Conservation (phyloP, 2,888 invertebrate genomes). For the Sarcophaga rosellei region DNA sequence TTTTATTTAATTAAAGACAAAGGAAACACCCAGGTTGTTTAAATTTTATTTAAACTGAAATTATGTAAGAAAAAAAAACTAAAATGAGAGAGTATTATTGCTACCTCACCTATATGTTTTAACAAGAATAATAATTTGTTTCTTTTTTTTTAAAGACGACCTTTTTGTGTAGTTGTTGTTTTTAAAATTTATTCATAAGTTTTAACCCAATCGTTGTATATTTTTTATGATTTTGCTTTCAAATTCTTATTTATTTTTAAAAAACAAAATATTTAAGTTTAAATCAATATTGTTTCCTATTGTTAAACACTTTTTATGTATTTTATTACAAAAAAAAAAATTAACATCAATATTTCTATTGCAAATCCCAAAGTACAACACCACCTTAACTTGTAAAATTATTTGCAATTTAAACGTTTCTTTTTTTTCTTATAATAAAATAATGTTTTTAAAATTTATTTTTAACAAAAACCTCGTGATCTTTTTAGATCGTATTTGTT, state of each 20-base stretch:
- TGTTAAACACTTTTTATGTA: neutral
- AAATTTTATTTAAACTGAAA: conserved; percentile 31
- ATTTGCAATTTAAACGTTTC: conserved; percentile 9
- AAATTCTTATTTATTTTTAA: neutral
- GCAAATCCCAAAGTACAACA: neutral
- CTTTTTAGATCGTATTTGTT: conserved; percentile 10
- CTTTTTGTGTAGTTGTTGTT: no score
- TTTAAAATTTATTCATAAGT: neutral
- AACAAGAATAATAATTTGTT: neutral
- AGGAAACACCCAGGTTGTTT: conserved; percentile 42
- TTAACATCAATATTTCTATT: neutral
- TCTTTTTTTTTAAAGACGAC: no score
- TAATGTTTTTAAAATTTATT: neutral
- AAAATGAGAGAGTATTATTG: no score
- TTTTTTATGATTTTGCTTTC: neutral
- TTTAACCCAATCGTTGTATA: neutral
- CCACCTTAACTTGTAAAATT: neutral
- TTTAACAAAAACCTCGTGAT: conserved; percentile 12
- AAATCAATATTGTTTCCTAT: conserved; percentile 1
- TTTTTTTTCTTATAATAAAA: neutral
- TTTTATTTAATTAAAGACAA: conserved; percentile 26
- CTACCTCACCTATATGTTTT: conserved; percentile 16
- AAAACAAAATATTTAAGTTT: neutral
- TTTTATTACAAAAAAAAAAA: neutral
- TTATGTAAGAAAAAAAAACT: no score